phyloP scores from a whole-genome alignment of 2,797 vertebrate species.

The Poeciliopsis gracilis region DNA sequence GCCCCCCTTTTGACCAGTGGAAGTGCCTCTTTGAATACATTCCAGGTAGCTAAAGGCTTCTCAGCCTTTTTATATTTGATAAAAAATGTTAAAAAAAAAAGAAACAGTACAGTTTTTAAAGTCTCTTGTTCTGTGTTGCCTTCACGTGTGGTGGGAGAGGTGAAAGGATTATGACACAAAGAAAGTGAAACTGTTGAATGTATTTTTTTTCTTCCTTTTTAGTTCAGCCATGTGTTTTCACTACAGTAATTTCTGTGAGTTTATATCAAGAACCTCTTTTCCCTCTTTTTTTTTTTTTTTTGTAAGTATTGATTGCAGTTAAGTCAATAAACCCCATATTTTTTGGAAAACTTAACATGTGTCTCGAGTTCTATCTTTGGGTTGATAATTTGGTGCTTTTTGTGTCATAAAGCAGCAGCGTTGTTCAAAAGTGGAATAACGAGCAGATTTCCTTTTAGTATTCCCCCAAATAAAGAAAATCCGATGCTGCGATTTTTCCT shows the following conservation, averaged over 20 bases:
- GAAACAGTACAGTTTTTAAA: conserved; percentile 67
- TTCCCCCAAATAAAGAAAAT: background rate
- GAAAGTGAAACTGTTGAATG: conserved; percentile 96
- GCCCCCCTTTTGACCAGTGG: conserved; percentile 78
- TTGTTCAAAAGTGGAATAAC: background rate
- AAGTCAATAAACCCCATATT: conserved; percentile 98
- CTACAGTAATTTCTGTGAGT: conserved; percentile 96
- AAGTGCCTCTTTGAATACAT: conserved; percentile 95
- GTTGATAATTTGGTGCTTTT: background rate
- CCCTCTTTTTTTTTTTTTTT: conserved; percentile 74
- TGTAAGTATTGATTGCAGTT: conserved; percentile 99
- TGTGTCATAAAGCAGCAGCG: background rate
- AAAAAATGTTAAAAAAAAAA: conserved; percentile 37
- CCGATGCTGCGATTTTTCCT: background rate
- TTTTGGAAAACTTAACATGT: conserved; percentile 76
- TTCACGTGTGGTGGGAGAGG: conserved; percentile 75
- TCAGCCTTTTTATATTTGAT: conserved; percentile 83
- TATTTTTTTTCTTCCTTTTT: conserved; percentile 66
- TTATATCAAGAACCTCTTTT: conserved; percentile 87
- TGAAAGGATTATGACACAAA: conserved; percentile 91
- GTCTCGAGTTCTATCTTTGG: conserved; percentile 35
- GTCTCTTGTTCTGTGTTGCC: conserved; percentile 87
- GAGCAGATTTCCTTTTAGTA: background rate
- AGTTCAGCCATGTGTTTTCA: conserved; percentile 86
- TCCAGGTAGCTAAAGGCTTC: conserved; percentile 86